Evolutionary conservation across 2,113 vertebrate species (phyloP), one percentile per base, ranked within the genome.

Genomic region (Crotalus horridus): DNA sequence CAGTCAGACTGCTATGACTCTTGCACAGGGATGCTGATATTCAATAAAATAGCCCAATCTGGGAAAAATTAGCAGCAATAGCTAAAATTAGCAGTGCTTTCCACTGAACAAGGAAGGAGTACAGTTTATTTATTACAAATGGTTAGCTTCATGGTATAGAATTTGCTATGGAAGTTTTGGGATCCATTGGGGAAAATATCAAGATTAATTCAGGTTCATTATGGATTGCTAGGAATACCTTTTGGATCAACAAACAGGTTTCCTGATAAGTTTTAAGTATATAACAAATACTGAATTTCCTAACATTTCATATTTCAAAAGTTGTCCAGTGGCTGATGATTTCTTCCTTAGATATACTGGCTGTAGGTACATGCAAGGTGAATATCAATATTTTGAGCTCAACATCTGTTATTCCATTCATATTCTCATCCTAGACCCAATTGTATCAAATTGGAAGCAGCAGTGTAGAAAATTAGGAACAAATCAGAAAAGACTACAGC

Each of bases 381-480:
- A 96, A 87, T 92, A 53, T 92, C 95, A 58, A 96, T 95, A 29
- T 94, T 97, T 96, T 94, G 95, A 97, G 95, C 96, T 97, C 96
- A 96, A 98, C 97, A 96, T 98, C 97, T 94, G 94, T 97, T 97
- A 97, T 95, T 96, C 96, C 95, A 86, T 96, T 97, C 95, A 94
- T 96, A 95, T 96, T 96, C 97, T 98, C 97, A 98, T 97, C 97
- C 0, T 0, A 93, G 93, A 90, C 94, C 96, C 96, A 97, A 94
- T 96, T 94, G 93, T 96, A 96, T 96, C 97, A 97, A 96, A 98
- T 96, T 97, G 97, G 97, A 97, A 96, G 96, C 96, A 97, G 95
- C 94, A 97, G 97, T 93, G 92, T 97, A 97, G 96, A 97, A 98
- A 98, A 97, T 97, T 96, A 97, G 6, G 13, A 97, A 96, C 96